Evolutionary conservation across 2,113 vertebrate species (phyloP).

Genomic region (Ellobius talpinus): DNA sequence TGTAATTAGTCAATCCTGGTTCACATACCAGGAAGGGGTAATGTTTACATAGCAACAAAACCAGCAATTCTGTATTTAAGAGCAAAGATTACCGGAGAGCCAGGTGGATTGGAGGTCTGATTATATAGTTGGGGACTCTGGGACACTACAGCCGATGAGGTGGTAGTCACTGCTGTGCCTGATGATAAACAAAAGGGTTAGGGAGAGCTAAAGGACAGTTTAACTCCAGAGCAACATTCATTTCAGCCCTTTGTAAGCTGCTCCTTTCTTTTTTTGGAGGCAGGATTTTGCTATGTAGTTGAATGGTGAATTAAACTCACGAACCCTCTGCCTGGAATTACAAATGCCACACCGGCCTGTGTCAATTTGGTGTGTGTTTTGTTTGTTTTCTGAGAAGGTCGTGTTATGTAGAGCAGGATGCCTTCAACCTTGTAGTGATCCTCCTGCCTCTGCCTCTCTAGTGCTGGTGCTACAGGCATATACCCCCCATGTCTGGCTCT

Average conservation of each 20-base stretch:
- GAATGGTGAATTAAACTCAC: background rate
- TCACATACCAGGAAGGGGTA: conserved; percentile 23
- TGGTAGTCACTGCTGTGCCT: conserved; percentile 89
- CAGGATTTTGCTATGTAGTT: background rate
- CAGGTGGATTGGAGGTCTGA: conserved; percentile 91
- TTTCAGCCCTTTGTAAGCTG: background rate
- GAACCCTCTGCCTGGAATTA: background rate
- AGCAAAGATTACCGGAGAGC: conserved; percentile 90
- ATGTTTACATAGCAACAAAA: conserved; percentile 15
- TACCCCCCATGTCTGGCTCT: background rate
- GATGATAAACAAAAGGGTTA: conserved; percentile 74
- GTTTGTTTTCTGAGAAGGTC: background rate
- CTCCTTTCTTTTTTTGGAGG: background rate
- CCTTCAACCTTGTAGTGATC: background rate
- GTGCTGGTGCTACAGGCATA: background rate
- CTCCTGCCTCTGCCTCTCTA: background rate
- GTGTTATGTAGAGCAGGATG: background rate
- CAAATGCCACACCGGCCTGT: background rate
- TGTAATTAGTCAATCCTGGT: conserved; percentile 1
- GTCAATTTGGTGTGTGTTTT: background rate
- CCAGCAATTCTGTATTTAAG: conserved; percentile 65
- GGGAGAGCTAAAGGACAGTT: background rate
- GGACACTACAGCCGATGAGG: conserved; percentile 94
- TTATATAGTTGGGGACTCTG: conserved; percentile 95
- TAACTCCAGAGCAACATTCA: conserved; percentile 31